Evolutionary conservation across 2,888 invertebrate species (phyloP), one percentile per base, ranked within the genome.

Genomic region (Trichogramma evanescens): DNA sequence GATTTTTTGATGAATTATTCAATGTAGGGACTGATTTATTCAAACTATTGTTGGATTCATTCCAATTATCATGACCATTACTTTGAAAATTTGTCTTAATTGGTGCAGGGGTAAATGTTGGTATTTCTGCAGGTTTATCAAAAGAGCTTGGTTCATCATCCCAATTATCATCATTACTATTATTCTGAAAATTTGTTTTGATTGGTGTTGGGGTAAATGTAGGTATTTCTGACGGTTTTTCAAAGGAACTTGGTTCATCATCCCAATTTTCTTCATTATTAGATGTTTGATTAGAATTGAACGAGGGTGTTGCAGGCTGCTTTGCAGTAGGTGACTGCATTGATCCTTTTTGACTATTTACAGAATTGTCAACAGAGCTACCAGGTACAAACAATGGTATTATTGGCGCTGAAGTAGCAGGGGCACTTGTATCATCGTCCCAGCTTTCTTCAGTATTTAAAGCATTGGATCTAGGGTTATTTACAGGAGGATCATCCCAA

Each of bases 241-340:
- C 9, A 10, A 41, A 52, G 42, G 49, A 49, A 13, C 9, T 13
- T 39, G 54, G 45, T 6, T 61, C 58, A 2, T 26, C 53, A 46
- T 63, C 58, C 63, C 63, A 63, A 48, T 54, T 45, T 52, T 63
- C 61, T 38, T 63, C 58, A 45, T 51, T 13, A 40, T 56, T 50
- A 46, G n/a, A 39, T 43, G 41, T 26, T 26, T 26, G 26, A 26
- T 26, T 43, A 42, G 53, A 26, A 26, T 43, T 45, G 60, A 44
- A 52, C 26, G 49, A 7, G 40, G 41, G 5, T 56, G 46, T 44
- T 26, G 43, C 38, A 55, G 38, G 50, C 8, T 46, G 44, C 48
- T 43, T 41, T 13, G 4, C n/a, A 5, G 40, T n/a, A 10, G 42
- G 10, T 43, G 45, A 26, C 39, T 26, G 26, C 26, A 26, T 26